Base-by-base conservation (phyloP, 2,888 invertebrate species). In the Congeria kusceri region DNA sequence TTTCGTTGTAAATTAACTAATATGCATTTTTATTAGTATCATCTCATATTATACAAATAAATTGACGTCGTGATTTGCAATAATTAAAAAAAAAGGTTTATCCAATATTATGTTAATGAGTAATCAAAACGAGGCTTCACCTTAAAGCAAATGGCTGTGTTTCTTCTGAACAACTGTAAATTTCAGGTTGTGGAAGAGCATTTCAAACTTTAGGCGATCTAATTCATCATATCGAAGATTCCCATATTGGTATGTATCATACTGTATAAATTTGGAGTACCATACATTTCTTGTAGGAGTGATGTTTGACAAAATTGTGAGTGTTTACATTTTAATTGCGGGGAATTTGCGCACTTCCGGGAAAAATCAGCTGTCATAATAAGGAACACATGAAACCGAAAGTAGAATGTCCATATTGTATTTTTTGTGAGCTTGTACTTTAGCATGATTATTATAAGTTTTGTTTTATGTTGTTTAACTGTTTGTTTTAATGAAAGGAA, bases 141-240 rank as follows among this genome's bases (percentile, higher is more conserved):
- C 27, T 58, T 64, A 64, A 77, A 71, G 84, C 86, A 86, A 88
- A 97, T 97, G 97, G 97, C 97, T 95, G 96, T 97, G 95, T 97
- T 97, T 95, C 95, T 97, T 95, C 95, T 96, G 94, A 97, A 97
- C 95, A 96, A 96, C 95, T 97, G 97, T 95, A 97, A 96, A 95
- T 97, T 96, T 94, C 96, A 96, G 95, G 96, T 94, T 97, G 97
- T 95, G 96, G 96, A 92, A 95, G 96, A 93, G 96, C 95, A 91
- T 97, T 97, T 95, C 95, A 96, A 92, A 96, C 95, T 94, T 95
- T 97, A 93, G 95, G 95, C 89, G 96, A 96, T 93, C 95, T 97
- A 93, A 97, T 97, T 93, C 96, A 96, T 93, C 97, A 97, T 94
- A 97, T 97, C 91, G 97, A 97, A 95, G 96, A 96, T 93, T 96